phyloP scores from a whole-genome alignment of 2,797 vertebrate species.

The Parambassis ranga region DNA sequence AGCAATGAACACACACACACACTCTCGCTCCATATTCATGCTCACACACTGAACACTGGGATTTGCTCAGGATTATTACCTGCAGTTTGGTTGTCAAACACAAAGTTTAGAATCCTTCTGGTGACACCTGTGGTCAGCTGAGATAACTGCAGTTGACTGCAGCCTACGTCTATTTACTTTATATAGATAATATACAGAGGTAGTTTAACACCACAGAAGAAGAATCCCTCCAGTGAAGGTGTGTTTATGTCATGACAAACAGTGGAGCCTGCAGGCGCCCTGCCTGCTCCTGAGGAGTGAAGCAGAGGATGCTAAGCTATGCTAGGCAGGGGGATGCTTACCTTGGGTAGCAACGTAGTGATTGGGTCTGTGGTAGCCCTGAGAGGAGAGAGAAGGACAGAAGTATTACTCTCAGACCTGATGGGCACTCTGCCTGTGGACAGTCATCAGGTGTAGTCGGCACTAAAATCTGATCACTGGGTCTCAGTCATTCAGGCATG shows the following conservation, averaged over 20 bases:
- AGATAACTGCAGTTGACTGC: neutral
- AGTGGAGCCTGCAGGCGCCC: too few species aligned
- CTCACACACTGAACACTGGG: conserved; percentile 41
- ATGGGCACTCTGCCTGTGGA: too few species aligned
- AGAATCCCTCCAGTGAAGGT: too few species aligned
- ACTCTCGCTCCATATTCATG: conserved; percentile 29
- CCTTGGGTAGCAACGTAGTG: conserved; percentile 98
- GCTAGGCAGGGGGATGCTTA: conserved; percentile 74
- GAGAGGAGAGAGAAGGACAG: conserved; percentile 44
- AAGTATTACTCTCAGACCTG: neutral
- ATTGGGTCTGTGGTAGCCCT: conserved; percentile 97
- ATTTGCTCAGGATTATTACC: conserved; percentile 8
- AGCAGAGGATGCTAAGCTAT: neutral
- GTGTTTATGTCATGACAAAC: too few species aligned
- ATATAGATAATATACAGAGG: too few species aligned
- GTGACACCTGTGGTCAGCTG: neutral
- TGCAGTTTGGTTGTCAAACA: neutral
- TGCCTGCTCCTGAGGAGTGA: neutral
- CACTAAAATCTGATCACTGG: too few species aligned
- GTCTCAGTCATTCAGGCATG: too few species aligned
- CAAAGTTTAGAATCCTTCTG: neutral
- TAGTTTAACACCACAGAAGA: too few species aligned
- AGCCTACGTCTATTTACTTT: too few species aligned
- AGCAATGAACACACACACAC: neutral
- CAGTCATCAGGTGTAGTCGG: too few species aligned